A percentile compares a stretch with the other conserved stretches of the same genome.
phyloP scores from a whole-genome alignment of 2,888 invertebrate species.

The Lomographa bimaculata region DNA sequence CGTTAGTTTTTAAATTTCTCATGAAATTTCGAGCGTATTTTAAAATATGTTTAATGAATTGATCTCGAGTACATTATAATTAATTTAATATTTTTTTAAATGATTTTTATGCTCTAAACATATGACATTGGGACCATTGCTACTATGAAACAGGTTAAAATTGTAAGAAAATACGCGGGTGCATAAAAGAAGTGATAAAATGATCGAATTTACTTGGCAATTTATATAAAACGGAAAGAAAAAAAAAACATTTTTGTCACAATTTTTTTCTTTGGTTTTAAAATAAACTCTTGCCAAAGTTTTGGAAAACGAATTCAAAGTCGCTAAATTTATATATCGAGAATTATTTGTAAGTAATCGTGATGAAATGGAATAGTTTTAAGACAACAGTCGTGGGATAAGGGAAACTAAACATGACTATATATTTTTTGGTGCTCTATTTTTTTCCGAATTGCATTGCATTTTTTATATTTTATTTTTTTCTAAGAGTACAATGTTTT shows the following conservation, averaged over 20 bases:
- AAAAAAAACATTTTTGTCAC: conserved; percentile 50
- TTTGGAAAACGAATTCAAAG: conserved; percentile 12
- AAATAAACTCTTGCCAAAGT: conserved; percentile 67
- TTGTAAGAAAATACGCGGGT: conserved; percentile 25
- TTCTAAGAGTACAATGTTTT: conserved; percentile 39
- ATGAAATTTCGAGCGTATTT: no score
- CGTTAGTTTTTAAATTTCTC: no score
- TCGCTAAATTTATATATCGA: conserved; percentile 5
- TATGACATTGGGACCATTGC: conserved; percentile 12
- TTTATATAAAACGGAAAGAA: conserved; percentile 39
- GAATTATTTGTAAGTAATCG: no score
- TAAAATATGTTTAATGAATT: no score
- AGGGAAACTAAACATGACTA: conserved; percentile 33
- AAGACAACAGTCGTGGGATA: conserved; percentile 17
- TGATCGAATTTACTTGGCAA: conserved; percentile 79
- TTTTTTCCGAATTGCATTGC: conserved; percentile 41
- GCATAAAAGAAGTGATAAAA: conserved; percentile 57
- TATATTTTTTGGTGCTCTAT: conserved; percentile 42
- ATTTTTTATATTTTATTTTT: conserved; percentile 36
- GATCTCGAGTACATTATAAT: no score
- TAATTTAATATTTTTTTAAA: no score
- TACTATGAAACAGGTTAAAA: not conserved
- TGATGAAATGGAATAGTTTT: no score
- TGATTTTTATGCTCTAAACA: no score
- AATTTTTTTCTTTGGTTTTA: conserved; percentile 40